Evolutionary conservation across 1,140 invertebrate genomes (phyloP), one percentile per base, ranked within the genome.

Genomic region (Atta cephalotes): DNA sequence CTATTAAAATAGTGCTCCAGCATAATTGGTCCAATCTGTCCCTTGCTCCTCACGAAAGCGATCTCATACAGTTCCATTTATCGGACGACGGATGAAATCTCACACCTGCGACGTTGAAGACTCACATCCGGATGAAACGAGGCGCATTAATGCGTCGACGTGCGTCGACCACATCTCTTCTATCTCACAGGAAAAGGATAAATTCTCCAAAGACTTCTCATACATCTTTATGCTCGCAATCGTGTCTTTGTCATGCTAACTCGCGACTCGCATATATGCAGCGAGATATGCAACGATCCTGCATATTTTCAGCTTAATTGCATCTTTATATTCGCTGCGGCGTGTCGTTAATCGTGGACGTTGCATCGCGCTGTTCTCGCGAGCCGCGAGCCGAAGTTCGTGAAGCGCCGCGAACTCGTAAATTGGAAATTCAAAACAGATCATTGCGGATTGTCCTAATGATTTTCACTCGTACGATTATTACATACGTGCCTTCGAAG

Each of bases 241-340:
- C 77, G 86, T 63, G 31, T 92, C 93, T 93, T 94, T 94, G 92
- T 93, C 85, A 93, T 93, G 93, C 93, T 93, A 93, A 93, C 92
- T 74, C 80, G 68, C 68, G 92, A 90, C 85, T 77, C 90, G 88
- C 91, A 90, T 89, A 16, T 93, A 92, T 87, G 66, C 92, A 87
- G 92, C 85, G 93, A 94, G 95, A 95, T 95, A 95, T 95, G 94
- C 95, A 93, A 89, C 85, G 91, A 81, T 39, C 74, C 91, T 91
- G 94, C 94, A 93, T 94, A 95, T 94, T 93, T 94, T 91, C 91
- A 88, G 93, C 93, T 95, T 95, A 95, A 95, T 95, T 95, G 94
- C 94, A 94, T 94, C 94, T 93, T 91, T 93, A 93, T 92, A 95
- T 94, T 93, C 93, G 85, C 31, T 5, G 51, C 79, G 66, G 21